Percentiles rank a stretch among this genome's conserved stretches.
phyloP scores from a whole-genome alignment of 2,888 invertebrate genomes.

The Cordilura impudica region DNA sequence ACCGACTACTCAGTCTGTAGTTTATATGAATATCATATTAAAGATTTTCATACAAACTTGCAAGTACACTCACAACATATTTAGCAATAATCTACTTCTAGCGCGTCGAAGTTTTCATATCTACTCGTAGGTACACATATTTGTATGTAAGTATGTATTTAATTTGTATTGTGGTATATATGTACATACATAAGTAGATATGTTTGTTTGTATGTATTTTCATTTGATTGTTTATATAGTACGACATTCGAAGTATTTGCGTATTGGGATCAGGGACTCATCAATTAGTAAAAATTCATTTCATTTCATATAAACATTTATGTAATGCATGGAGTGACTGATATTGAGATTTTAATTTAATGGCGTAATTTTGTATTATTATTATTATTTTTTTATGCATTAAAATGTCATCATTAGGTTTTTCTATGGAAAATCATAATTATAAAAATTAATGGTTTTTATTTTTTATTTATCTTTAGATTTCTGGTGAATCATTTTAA shows the following conservation, averaged over 20 bases:
- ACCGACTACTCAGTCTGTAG: conserved; percentile 44
- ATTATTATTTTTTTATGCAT: too few relatives aligned
- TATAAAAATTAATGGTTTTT: too few relatives aligned
- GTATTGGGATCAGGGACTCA: conserved; percentile 77
- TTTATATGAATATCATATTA: conserved; percentile 37
- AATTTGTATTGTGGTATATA: too few relatives aligned
- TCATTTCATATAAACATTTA: conserved; percentile 70
- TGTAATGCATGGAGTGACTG: conserved; percentile 43
- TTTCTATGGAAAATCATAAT: too few relatives aligned
- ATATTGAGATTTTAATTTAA: conserved; percentile 35
- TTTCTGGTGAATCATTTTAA: too few relatives aligned
- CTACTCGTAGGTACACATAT: background rate
- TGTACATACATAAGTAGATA: too few relatives aligned
- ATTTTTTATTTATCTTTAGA: too few relatives aligned
- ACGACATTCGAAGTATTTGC: conserved; percentile 67
- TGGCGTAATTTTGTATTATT: conserved; percentile 11
- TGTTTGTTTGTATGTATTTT: background rate
- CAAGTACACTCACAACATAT: background rate
- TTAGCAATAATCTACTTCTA: conserved; percentile 33
- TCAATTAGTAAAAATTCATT: conserved; percentile 76
- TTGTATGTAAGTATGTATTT: conserved; percentile 7
- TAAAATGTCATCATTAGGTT: too few relatives aligned
- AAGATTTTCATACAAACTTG: background rate
- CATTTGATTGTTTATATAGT: conserved; percentile 46
- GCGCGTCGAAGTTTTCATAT: background rate